These are phyloP conservation scores for Aspiorhynchus laticeps DNA, from an alignment of 2,113 vertebrate genomes.

Conservation along the genomic window DNA sequence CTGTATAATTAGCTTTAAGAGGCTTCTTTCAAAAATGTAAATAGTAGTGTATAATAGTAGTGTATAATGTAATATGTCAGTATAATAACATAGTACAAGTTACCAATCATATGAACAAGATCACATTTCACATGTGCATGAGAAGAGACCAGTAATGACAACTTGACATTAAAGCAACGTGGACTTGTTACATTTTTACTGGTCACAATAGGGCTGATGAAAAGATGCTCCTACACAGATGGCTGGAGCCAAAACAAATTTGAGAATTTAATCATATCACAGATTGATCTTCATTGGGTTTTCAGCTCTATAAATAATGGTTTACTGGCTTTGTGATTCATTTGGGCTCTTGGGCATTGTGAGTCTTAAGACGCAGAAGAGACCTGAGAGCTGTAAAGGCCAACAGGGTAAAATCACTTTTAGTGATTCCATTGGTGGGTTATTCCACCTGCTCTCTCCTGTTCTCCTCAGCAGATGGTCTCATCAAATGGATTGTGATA, in stretches of 20 bases:
- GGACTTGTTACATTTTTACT: constrained; percentile 45
- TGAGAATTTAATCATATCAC: constrained; percentile 48
- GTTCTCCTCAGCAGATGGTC: constrained; percentile 52
- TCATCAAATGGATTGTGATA: constrained; percentile 39
- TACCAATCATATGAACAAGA: constrained; percentile 22
- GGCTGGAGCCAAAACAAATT: constrained; percentile 42
- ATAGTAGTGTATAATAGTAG: not conserved
- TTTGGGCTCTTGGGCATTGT: constrained; percentile 44
- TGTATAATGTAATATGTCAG: not conserved
- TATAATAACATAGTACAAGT: not conserved
- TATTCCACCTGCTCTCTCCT: constrained; percentile 49
- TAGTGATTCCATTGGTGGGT: constrained; percentile 33
- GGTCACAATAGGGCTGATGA: constrained; percentile 3
- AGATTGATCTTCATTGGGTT: constrained; percentile 42
- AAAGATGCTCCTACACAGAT: constrained; percentile 33
- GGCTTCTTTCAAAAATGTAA: not conserved
- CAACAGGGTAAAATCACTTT: constrained; percentile 45
- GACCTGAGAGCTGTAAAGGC: constrained; percentile 44
- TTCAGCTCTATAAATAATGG: constrained; percentile 46
- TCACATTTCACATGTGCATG: not conserved
- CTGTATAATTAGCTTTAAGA: not conserved
- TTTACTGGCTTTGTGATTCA: constrained; percentile 42
- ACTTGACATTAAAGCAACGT: constrained; percentile 32
- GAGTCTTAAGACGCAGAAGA: constrained; percentile 44
- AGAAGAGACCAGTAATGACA: constrained; percentile 32